Evolutionary conservation across 1,140 invertebrate species (phyloP).

Genomic region (Chironomus tepperi): DNA sequence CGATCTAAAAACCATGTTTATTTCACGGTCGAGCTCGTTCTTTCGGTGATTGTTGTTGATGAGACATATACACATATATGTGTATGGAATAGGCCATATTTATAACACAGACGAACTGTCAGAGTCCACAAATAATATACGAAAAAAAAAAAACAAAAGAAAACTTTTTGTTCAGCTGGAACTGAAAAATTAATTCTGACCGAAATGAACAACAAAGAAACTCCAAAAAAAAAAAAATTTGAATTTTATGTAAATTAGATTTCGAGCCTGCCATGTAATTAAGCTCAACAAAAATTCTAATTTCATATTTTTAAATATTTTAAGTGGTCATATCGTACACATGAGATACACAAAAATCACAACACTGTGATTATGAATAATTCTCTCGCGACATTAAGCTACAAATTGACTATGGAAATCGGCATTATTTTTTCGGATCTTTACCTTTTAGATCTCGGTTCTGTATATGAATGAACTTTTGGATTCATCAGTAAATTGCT

Average conservation of each 20-base stretch:
- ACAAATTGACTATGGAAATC: too few species aligned
- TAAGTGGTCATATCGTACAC: not conserved
- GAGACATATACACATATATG: not conserved
- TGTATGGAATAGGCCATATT: not conserved
- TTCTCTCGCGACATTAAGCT: not conserved
- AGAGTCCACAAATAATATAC: slow-evolving; percentile 2
- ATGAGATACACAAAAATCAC: not conserved
- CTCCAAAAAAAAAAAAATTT: not conserved
- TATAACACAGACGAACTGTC: not conserved
- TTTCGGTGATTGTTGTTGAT: not conserved
- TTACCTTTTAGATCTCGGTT: not conserved
- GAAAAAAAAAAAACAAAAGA: not conserved
- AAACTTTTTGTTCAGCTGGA: too few species aligned
- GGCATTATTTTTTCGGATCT: not conserved
- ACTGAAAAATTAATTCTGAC: too few species aligned
- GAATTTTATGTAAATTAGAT: not conserved
- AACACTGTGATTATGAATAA: not conserved
- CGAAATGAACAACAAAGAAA: not conserved
- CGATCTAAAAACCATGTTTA: slow-evolving; percentile 8
- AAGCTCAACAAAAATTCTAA: not conserved
- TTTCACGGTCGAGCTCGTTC: slow-evolving; percentile 18
- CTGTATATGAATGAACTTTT: not conserved
- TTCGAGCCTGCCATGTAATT: not conserved
- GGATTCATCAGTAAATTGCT: not conserved
- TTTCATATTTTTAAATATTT: not conserved